Evolutionary conservation across 2,888 invertebrate species (phyloP).

Genomic region (Acleris emargana): DNA sequence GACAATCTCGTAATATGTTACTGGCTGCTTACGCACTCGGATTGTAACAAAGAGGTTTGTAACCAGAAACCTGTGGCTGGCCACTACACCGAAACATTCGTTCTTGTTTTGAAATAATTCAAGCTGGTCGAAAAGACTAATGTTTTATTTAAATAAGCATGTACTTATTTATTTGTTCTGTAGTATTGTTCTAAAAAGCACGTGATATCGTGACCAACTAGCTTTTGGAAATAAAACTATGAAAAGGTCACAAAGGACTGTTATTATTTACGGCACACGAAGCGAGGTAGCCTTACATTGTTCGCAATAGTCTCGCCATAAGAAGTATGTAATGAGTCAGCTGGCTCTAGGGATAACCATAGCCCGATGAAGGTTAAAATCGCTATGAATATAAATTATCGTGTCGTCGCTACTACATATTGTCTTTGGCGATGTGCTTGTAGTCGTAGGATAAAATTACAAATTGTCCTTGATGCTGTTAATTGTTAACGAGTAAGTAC

Average conservation of each 20-base stretch:
- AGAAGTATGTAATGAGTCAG: constrained; percentile 17
- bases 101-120: constrained; percentile 29
- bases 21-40: constrained; percentile 27
- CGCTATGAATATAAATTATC: constrained; percentile 29
- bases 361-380: constrained; percentile 15
- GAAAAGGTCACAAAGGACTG: not conserved
- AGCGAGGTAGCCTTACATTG: constrained; percentile 24
- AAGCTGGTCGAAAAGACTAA: not conserved
- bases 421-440: constrained; percentile 13
- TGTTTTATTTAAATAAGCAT: not conserved
- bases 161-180: not conserved
- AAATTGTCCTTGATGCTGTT: not conserved
- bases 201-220: not conserved
- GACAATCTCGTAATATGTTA: constrained; percentile 35
- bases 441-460: not conserved
- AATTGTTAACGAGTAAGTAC: not conserved
- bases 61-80: constrained; percentile 29
- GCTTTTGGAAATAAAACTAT: not conserved
- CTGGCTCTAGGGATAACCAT: constrained; percentile 20
- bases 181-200: not conserved
- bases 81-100: constrained; percentile 25
- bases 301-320: constrained; percentile 23
- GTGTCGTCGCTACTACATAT: constrained; percentile 21
- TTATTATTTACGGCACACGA: constrained; percentile 16
- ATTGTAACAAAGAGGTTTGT: constrained; percentile 31